Evolutionary conservation across 1,140 invertebrate genomes (phyloP), one percentile per base, ranked within the genome.

Genomic region (Nasonia giraulti): DNA sequence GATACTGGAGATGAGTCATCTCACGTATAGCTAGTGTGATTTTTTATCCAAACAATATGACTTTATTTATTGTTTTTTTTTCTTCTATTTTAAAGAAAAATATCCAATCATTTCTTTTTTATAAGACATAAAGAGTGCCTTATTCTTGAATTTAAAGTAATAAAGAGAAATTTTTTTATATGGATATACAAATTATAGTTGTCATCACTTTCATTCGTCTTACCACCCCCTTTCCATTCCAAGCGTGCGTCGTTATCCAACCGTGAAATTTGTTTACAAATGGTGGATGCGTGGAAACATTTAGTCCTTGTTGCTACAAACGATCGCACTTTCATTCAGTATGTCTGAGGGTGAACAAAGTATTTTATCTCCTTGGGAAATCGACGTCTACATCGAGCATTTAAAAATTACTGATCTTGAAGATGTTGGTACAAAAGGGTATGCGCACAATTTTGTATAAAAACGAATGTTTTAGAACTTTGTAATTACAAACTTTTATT

Each of bases 1-100:
- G 96, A 96, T 68, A 92, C 90, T 14, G 94, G 87, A 40, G 93
- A 93, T 87, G 92, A 93, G 83, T 91, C 92, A 79, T 93, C 92
- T 27, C 91, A 92, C 66, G 92, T 93, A 68, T 93, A 86, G 92
- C 55, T 62, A 83, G 68, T 84, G 40, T 83, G 7, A 17, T 40
- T 77, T 86, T 47, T 74, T 44, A 79, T 69, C 12, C 79, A 12
- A 31, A 71, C 68, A 71, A 71, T 71, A 33, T 71, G 68, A 44
- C 68, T 83, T 40, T 84, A 75, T 40, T 75, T 79, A 27, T 47
- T 40, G 44, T 69, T 84, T 85, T 31, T 27, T 80, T 40, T 85
- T 68, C 33, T 73, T 82, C 62, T 31, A 86, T 31, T 71, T 50
- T 71, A 71, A 66, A 62, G 20, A 31, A 7, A 6, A 20, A 44